These are phyloP conservation scores for Etheostoma cragini DNA, from an alignment of 2,113 vertebrate genomes.

Conservation along the genomic window DNA sequence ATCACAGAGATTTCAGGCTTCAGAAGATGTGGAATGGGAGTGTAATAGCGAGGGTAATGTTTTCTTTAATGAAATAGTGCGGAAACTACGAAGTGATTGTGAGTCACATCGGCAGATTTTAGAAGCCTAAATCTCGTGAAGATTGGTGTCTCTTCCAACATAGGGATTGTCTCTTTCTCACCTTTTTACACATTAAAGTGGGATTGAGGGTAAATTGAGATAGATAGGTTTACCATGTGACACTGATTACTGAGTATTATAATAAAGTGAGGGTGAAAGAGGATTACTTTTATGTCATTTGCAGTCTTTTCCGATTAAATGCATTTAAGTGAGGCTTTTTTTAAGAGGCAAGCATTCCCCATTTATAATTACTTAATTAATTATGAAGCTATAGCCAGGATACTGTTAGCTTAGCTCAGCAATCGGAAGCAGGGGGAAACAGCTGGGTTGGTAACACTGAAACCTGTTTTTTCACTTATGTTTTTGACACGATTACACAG, in stretches of 20 bases:
- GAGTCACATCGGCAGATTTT: slow-evolving; percentile 14
- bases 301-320: not conserved
- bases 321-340: not conserved
- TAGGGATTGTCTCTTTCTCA: slow-evolving; percentile 24
- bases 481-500: not conserved
- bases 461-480: not conserved
- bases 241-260: slow-evolving; percentile 14
- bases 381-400: not conserved
- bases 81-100: slow-evolving; percentile 4
- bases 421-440: not conserved
- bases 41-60: not conserved
- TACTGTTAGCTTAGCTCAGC: not conserved
- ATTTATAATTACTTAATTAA: not conserved
- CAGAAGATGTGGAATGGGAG: not conserved
- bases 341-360: not conserved
- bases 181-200: slow-evolving; percentile 43
- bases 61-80: not conserved
- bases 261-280: slow-evolving; percentile 13
- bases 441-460: not conserved
- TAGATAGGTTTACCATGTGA: not conserved
- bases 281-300: slow-evolving; percentile 20
- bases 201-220: slow-evolving; percentile 4
- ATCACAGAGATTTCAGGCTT: not conserved
- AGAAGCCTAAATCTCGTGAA: not conserved
- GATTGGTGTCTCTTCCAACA: too few species aligned